These are phyloP conservation scores for Augochlorella aurata DNA, from an alignment of 2,888 invertebrate species.

Conservation along the genomic window DNA sequence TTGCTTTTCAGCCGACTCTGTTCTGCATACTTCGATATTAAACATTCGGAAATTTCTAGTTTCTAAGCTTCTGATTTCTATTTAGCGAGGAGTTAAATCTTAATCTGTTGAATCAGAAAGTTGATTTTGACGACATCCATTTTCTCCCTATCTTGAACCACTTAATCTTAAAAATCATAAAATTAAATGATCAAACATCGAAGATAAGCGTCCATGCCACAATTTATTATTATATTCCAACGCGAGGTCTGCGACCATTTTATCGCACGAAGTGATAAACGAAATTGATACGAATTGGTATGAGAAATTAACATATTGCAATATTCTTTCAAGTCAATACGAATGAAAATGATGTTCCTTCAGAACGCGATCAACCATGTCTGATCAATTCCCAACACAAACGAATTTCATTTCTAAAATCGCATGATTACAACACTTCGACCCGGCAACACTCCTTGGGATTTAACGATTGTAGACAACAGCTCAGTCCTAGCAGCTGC, in stretches of 20 bases:
- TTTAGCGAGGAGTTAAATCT: no score
- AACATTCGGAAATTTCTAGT: background rate
- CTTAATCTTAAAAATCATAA: no score
- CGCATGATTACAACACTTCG: constrained; percentile 3
- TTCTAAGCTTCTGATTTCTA: no score
- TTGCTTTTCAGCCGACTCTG: background rate
- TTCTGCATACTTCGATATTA: background rate
- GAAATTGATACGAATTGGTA: background rate
- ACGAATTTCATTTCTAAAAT: background rate
- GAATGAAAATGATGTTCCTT: background rate
- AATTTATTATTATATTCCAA: background rate
- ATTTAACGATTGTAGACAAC: constrained; percentile 23
- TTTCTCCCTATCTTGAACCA: no score
- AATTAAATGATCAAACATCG: background rate
- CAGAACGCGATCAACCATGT: background rate
- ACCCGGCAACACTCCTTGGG: constrained; percentile 2
- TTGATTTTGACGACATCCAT: no score
- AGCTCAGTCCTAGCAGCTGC: background rate
- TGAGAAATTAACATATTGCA: background rate
- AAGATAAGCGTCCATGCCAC: background rate
- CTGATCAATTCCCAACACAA: background rate
- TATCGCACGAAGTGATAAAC: background rate
- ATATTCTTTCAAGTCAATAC: background rate
- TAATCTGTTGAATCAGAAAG: no score
- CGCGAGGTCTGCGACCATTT: background rate